Base-by-base conservation (phyloP, 2,113 vertebrate species). In the Lethenteron camtschaticum region DNA sequence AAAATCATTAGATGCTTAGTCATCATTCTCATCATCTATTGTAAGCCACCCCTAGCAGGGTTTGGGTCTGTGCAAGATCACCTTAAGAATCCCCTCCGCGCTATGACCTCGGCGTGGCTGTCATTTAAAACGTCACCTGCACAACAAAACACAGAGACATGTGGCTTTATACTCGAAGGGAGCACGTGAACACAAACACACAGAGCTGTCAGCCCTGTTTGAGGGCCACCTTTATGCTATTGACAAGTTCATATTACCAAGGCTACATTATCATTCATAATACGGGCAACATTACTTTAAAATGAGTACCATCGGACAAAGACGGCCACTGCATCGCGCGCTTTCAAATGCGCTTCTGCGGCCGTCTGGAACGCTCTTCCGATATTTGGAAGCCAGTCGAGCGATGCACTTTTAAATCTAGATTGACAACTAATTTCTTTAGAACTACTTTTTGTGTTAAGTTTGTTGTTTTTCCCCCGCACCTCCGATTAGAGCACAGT, bases 41-140 rank as follows among this genome's bases (percentile, higher is more conserved):
- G 41, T 41, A 41, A 41, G 41, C 41, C 41, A 41, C 41, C 41
- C 41, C 6, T 41, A 41, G 41, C 41, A 41, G 41, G 6, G 41
- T 41, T 6, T 41, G 41, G 41, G 41, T 41, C 41, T 41, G 41
- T 41, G 41, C 41, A 41, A 66, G n/a, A 9, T 80, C 75, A 96
- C 92, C 94, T 84, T 74, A 90, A 76, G 74, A 90, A 89, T 58
- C 92, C 90, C 70, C 92, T 82, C 70, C 84, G 85, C 72, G 90
- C 90, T 59, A 96, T 82, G 75, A 95, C 75, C 73, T 99, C 94
- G 12, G 94, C 92, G 14, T 99, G 94, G 75, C 92, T 96, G 79
- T 99, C 94, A 58, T 95, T 94, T 55, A 99, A 78, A 3, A 96
- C 10, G 10, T 95, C 87, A 72, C 92, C 94, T 99, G 75, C 41